Conservation (phyloP, 2,888 invertebrate species). For the Coelopa pilipes region DNA sequence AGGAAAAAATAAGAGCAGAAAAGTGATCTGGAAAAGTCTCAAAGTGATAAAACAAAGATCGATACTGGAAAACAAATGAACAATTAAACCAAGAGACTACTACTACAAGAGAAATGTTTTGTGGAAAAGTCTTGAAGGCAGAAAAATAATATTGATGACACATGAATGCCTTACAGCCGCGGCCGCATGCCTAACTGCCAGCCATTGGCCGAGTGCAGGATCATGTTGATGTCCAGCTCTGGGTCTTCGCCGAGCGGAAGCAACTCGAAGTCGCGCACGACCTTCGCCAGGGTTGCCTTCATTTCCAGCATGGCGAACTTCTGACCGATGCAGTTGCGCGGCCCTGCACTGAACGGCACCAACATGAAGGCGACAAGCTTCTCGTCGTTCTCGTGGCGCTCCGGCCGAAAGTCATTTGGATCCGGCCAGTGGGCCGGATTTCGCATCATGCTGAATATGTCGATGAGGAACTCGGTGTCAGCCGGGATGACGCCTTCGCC, state of each 20-base stretch:
- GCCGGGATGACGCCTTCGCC: constrained; percentile 48
- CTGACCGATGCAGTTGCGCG: constrained; percentile 69
- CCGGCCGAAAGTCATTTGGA: constrained; percentile 45
- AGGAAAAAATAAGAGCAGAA: too few relatives aligned
- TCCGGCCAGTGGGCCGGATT: constrained; percentile 36
- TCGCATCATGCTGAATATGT: constrained; percentile 49
- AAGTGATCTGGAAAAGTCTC: too few relatives aligned
- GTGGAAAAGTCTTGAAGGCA: too few relatives aligned
- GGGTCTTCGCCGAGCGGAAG: constrained; percentile 55
- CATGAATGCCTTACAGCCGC: constrained; percentile 43
- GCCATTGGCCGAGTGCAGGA: constrained; percentile 59
- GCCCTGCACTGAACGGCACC: constrained; percentile 66
- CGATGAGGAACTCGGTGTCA: constrained; percentile 51
- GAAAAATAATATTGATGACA: neutral
- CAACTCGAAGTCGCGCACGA: constrained; percentile 57
- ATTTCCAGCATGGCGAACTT: constrained; percentile 60
- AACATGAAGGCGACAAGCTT: constrained; percentile 29
- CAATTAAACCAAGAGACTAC: too few relatives aligned
- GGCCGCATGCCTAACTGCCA: constrained; percentile 57
- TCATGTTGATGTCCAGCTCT: constrained; percentile 57
- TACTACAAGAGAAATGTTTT: too few relatives aligned
- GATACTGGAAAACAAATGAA: too few relatives aligned
- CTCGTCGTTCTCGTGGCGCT: constrained; percentile 45
- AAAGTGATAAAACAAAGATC: too few relatives aligned
- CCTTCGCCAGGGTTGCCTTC: constrained; percentile 56